Conservation (phyloP, 1,140 invertebrate species). For the Grapholita molesta region DNA sequence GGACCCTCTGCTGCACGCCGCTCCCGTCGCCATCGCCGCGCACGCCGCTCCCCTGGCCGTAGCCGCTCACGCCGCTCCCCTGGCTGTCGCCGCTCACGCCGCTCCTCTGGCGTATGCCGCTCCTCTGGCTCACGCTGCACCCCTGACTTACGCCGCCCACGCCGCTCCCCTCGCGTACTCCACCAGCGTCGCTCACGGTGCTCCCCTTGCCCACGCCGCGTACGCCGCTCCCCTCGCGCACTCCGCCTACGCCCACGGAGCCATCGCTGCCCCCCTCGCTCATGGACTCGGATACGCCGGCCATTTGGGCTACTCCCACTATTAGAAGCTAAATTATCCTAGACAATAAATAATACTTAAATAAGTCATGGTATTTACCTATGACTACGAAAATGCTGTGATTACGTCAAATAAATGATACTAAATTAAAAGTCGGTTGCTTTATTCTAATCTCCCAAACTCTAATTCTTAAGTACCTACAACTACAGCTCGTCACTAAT, state of each 20-base stretch:
- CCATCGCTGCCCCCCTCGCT: constrained; percentile 14
- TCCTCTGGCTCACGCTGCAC: constrained; percentile 26
- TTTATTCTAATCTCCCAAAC: background rate
- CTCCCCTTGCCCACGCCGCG: constrained; percentile 34
- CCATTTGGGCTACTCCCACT: constrained; percentile 8
- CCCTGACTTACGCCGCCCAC: constrained; percentile 26
- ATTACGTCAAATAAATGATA: constrained; percentile 11
- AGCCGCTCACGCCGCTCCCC: constrained; percentile 32
- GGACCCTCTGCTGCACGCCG: constrained; percentile 37
- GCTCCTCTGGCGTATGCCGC: background rate
- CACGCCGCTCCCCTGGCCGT: constrained; percentile 28
- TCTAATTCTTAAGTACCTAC: background rate
- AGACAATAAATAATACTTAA: constrained; percentile 1
- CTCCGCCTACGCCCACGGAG: background rate
- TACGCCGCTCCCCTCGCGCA: constrained; percentile 23
- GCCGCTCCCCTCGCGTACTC: constrained; percentile 39
- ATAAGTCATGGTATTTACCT: background rate
- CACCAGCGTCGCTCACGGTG: constrained; percentile 25
- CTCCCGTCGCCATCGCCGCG: constrained; percentile 30
- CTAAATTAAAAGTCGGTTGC: background rate
- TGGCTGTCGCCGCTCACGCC: constrained; percentile 24
- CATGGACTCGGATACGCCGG: constrained; percentile 1
- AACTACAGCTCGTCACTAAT: no score
- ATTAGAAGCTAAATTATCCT: background rate
- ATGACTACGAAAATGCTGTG: constrained; percentile 3